Evolutionary conservation across 1,140 invertebrate genomes (phyloP), one percentile per base, ranked within the genome.

Genomic region (Drosophila cardini): DNA sequence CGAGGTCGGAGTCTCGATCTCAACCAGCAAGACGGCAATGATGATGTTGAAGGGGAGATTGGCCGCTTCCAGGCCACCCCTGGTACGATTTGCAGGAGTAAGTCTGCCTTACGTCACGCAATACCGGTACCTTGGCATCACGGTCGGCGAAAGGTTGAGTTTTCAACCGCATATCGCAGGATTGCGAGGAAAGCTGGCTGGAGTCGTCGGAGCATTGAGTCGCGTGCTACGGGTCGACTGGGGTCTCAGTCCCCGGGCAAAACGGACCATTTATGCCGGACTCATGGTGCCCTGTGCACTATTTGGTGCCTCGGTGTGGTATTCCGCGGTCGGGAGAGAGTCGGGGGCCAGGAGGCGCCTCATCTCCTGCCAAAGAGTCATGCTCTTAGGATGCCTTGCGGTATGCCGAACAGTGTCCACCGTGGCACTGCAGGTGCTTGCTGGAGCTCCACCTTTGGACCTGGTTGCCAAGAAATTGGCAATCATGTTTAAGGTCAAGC

Each of bases 331-430:
- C 3, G 6, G 0, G 7, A 7, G n/a, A 3, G 0, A 11, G 32
- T 1, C 16, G n/a, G 58, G 1, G 76, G 61, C 57, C 89, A 92
- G 62, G 90, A 18, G 36, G 45, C 2, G 3, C 1, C 34, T 36
- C 6, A 36, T 5, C 2, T 7, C 34, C 7, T 36, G 34, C 34
- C 34, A 36, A 2, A 2, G 34, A 6, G 3, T 36, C 0, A 83
- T 72, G 3, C 68, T 92, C 0, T 18, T 91, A 1, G 53, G 53
- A n/a, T 69, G 72, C 2, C 62, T 82, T 0, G 40, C 56, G n/a
- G 76, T 84, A 16, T 87, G 80, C 67, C 42, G 61, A 2, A 82
- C 80, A 21, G 63, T 77, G 0, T 89, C 90, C 3, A 75, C 61
- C 2, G 76, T 76, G 1, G 76, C 83, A 61, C 38, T 60, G 13